These are phyloP conservation scores for Stenopsyche tienmushanensis DNA, from an alignment of 1,140 invertebrate species.

Conservation along the genomic window DNA sequence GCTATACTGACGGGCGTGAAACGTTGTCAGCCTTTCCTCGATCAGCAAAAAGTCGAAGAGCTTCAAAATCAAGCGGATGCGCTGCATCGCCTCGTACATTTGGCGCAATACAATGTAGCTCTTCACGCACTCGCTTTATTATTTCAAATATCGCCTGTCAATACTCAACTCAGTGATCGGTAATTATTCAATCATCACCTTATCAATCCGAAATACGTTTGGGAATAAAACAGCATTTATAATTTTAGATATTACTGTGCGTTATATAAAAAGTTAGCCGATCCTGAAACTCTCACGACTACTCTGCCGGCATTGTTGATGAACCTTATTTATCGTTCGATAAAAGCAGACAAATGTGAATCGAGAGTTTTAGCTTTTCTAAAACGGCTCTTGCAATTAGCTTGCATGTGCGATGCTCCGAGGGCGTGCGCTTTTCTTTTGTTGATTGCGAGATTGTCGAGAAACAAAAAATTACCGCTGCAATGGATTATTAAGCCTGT, in stretches of 20 bases:
- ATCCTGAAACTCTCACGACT: constrained; percentile 71
- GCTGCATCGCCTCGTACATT: constrained; percentile 86
- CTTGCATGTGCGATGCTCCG: constrained; percentile 26
- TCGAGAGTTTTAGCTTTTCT: constrained; percentile 79
- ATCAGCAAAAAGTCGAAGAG: constrained; percentile 56
- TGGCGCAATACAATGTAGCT: constrained; percentile 78
- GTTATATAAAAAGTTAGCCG: constrained; percentile 84
- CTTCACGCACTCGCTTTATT: constrained; percentile 86
- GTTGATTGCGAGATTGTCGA: constrained; percentile 25
- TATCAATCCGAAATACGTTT: not conserved
- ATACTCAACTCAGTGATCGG: constrained; percentile 59
- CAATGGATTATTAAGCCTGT: constrained; percentile 3
- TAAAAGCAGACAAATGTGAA: constrained; percentile 75
- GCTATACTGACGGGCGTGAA: constrained; percentile 87
- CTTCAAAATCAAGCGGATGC: constrained; percentile 75
- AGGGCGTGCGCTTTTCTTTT: constrained; percentile 33
- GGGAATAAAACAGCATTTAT: not conserved
- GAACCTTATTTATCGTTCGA: constrained; percentile 83
- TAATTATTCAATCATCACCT: constrained; percentile 40
- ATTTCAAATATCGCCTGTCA: constrained; percentile 73
- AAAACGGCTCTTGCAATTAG: constrained; percentile 85
- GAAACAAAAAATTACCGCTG: constrained; percentile 19
- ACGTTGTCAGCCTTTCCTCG: constrained; percentile 79
- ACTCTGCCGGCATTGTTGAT: constrained; percentile 81
- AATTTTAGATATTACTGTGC: constrained; percentile 78